phyloP scores from a whole-genome alignment of 2,113 vertebrate species.

The Mobula birostris region DNA sequence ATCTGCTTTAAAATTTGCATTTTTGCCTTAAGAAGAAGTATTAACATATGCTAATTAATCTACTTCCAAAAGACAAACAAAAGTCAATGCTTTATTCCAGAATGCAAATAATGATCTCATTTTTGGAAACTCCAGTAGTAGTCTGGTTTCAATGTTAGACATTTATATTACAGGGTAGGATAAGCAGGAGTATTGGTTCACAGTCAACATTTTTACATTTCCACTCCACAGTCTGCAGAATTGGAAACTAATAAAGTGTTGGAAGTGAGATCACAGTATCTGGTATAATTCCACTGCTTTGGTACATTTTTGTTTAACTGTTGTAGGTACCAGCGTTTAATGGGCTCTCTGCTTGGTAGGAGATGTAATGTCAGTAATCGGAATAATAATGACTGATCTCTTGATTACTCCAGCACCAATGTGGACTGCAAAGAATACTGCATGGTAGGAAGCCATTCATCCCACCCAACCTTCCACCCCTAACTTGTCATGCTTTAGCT shows the following conservation, averaged over 20 bases:
- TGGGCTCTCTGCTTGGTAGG: background rate
- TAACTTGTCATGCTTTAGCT: background rate
- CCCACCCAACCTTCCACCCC: background rate
- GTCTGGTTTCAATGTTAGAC: background rate
- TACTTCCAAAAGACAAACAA: background rate
- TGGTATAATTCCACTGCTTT: no score
- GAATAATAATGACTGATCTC: background rate
- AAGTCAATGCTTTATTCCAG: background rate
- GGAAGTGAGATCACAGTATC: background rate
- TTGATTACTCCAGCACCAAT: background rate
- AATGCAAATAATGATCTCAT: background rate
- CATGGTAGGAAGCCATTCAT: background rate
- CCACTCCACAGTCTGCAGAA: background rate
- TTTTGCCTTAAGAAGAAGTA: slow-evolving; percentile 57
- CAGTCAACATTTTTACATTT: background rate
- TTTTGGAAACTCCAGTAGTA: no score
- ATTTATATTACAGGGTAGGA: background rate
- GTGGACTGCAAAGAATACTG: background rate
- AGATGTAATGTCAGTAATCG: background rate
- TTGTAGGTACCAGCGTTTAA: background rate
- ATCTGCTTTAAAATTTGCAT: slow-evolving; percentile 63
- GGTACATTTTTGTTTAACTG: background rate
- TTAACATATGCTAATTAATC: background rate
- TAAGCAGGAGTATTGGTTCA: background rate
- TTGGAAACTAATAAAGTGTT: background rate